Evolutionary conservation across 92 coral and sea anemone species (phyloP).

Genomic region (Palythoa caribaeorum): DNA sequence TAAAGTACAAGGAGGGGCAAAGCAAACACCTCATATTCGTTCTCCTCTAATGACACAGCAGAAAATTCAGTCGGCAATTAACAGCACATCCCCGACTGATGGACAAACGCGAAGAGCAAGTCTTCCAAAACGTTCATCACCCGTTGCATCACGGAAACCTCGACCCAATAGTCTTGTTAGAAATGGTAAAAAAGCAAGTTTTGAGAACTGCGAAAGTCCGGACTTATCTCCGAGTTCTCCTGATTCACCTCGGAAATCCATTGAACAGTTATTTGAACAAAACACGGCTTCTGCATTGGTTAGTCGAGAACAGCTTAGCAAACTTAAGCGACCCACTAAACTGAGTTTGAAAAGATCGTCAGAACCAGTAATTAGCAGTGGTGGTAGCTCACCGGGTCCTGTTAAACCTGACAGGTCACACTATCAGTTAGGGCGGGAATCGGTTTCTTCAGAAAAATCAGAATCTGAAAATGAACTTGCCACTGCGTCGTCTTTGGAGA

Average conservation of each 20-base stretch:
- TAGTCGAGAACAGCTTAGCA: conserved; percentile 14
- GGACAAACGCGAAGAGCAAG: conserved; percentile 64
- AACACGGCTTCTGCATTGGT: not conserved
- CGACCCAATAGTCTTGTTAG: conserved; percentile 68
- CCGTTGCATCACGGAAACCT: conserved; percentile 78
- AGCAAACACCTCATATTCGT: conserved; percentile 84
- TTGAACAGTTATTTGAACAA: conserved; percentile 38
- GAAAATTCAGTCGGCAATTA: conserved; percentile 78
- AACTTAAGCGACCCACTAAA: conserved; percentile 33
- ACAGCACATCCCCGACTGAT: conserved; percentile 46
- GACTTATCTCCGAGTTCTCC: conserved; percentile 67
- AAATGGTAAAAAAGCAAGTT: not conserved
- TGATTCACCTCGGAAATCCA: conserved; percentile 35
- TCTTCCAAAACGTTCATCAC: conserved; percentile 89
- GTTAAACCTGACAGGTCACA: conserved; percentile 77
- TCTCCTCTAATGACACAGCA: conserved; percentile 83
- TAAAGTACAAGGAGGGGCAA: conserved; percentile 50
- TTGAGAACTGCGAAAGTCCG: conserved; percentile 54
- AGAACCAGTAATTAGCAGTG: conserved; percentile 24
- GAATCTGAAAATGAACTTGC: conserved; percentile 35
- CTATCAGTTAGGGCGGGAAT: conserved; percentile 49
- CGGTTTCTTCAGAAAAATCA: conserved; percentile 38
- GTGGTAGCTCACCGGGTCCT: conserved; percentile 54
- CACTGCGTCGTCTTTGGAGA: conserved; percentile 12
- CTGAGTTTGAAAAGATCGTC: conserved; percentile 55